phyloP scores from a whole-genome alignment of 2,113 vertebrate genomes.

The Mellivora capensis region DNA sequence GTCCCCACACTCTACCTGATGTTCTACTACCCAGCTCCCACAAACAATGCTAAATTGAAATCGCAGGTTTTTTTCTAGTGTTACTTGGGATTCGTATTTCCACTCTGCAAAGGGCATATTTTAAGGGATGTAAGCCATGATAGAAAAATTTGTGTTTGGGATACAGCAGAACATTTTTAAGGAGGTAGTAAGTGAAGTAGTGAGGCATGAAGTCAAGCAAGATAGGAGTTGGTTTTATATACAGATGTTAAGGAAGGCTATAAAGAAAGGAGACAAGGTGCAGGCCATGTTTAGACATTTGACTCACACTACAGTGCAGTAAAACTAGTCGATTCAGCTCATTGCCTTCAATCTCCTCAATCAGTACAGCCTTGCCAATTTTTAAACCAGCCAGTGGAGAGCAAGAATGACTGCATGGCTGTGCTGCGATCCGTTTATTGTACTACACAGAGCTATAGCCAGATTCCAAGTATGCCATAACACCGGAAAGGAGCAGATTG shows the following conservation, averaged over 20 bases:
- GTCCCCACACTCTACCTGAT: background rate
- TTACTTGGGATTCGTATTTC: background rate
- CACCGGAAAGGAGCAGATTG: background rate
- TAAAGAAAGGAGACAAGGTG: background rate
- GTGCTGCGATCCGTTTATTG: background rate
- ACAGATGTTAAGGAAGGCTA: background rate
- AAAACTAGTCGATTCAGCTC: background rate
- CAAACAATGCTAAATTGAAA: background rate
- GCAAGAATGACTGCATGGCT: background rate
- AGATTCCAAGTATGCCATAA: background rate
- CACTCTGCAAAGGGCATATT: background rate
- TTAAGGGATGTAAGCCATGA: background rate
- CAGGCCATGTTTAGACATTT: background rate
- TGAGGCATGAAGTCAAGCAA: background rate
- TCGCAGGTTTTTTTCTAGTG: background rate
- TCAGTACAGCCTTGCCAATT: background rate
- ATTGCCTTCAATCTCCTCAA: conserved; percentile 8
- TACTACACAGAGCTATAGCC: background rate
- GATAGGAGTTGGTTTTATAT: background rate
- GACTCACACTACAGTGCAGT: background rate
- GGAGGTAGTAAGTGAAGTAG: background rate
- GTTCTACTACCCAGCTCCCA: background rate
- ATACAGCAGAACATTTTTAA: background rate
- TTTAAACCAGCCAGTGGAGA: conserved; percentile 38
- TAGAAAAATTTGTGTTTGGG: background rate